Conservation (phyloP, 2,113 vertebrate genomes). For the Pollachius pollachius region DNA sequence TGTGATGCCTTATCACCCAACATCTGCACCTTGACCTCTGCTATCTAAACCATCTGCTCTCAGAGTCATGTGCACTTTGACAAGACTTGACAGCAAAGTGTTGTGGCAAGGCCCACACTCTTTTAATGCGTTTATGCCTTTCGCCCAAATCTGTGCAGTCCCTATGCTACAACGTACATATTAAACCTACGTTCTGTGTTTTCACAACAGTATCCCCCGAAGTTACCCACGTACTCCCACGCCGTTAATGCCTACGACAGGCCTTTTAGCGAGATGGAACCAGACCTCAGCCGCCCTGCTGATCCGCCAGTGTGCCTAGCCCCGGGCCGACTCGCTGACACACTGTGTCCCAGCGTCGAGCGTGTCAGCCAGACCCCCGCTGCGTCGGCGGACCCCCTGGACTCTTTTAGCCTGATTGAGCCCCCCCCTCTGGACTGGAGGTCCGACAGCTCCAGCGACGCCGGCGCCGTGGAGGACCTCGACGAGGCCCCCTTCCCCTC, state of each 20-base stretch:
- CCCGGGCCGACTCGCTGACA: neutral
- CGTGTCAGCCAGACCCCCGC: constrained; percentile 5
- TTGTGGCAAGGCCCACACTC: too few relatives aligned
- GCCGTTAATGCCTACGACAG: constrained; percentile 5
- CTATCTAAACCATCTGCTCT: too few relatives aligned
- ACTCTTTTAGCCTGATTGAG: constrained; percentile 62
- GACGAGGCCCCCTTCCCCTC: constrained; percentile 48
- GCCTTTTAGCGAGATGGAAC: constrained; percentile 50
- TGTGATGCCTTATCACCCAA: too few relatives aligned
- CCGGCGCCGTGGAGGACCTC: constrained; percentile 45
- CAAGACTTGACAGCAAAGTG: too few relatives aligned
- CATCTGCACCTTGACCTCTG: too few relatives aligned
- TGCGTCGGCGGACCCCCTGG: constrained; percentile 59
- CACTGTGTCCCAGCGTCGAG: neutral
- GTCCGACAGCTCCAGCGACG: constrained; percentile 74
- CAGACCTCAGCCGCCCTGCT: constrained; percentile 12
- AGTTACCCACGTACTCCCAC: neutral
- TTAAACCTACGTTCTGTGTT: too few relatives aligned
- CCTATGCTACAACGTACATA: too few relatives aligned
- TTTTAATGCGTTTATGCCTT: too few relatives aligned
- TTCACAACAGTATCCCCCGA: neutral
- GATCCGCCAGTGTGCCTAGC: constrained; percentile 13
- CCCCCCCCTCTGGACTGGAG: constrained; percentile 79
- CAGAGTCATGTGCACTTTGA: too few relatives aligned
- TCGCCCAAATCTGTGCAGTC: too few relatives aligned